Percentiles rank a stretch among this genome's conserved stretches.
Conservation (phyloP, 2,797 vertebrate species). For the Scomberomorus guttatus region DNA sequence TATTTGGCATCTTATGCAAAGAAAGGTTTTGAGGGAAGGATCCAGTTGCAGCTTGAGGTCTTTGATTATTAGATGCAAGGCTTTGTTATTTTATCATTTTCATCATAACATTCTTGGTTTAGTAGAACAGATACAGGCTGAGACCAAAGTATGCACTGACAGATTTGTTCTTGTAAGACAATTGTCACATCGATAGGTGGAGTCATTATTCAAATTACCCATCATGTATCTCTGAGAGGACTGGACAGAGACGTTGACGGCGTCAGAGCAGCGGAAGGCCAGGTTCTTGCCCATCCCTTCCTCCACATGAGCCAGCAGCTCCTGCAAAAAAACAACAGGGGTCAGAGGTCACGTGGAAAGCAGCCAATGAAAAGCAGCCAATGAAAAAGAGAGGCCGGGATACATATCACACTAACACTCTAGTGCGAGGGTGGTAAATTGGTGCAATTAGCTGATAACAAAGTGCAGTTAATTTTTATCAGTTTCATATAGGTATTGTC, state of each 20-base stretch:
- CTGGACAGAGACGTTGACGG: constrained; percentile 91
- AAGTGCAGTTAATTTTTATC: too few species aligned
- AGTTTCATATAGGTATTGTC: too few species aligned
- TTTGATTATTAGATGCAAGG: neutral
- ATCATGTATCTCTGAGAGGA: constrained; percentile 94
- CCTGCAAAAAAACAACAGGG: constrained; percentile 82
- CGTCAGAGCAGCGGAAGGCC: constrained; percentile 93
- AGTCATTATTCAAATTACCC: constrained; percentile 80
- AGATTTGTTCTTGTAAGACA: neutral
- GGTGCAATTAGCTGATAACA: neutral
- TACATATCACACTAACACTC: neutral
- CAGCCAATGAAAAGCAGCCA: neutral
- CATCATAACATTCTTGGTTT: neutral
- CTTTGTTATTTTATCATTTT: neutral
- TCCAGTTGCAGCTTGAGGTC: neutral
- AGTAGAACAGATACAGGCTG: neutral
- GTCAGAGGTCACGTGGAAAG: constrained; percentile 17
- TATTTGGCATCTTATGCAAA: neutral
- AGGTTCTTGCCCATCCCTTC: constrained; percentile 96
- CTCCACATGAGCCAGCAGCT: constrained; percentile 94
- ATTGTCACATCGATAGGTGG: neutral
- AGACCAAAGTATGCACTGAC: neutral
- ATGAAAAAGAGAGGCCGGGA: neutral
- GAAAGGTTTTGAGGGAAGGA: neutral
- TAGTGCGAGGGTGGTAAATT: neutral